Evolutionary conservation across 2,888 invertebrate species (phyloP).

Genomic region (Dicycla oo): DNA sequence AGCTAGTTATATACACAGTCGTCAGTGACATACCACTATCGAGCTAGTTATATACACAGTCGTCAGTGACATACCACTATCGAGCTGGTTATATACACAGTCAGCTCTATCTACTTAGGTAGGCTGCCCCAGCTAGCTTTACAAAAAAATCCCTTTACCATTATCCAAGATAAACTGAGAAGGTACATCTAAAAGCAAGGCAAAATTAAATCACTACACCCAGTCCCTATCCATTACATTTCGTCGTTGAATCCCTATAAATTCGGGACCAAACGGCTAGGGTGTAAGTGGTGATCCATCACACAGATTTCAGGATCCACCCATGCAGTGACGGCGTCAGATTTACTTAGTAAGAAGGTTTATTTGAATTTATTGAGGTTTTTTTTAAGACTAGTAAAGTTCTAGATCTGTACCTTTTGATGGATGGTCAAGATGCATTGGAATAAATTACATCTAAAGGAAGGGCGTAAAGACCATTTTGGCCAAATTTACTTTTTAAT

Average conservation of each 20-base stretch:
- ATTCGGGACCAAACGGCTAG: constrained; percentile 16
- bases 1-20: too few relatives aligned
- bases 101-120: too few relatives aligned
- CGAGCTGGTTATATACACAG: too few relatives aligned
- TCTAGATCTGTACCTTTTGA: not conserved
- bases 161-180: not conserved
- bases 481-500: too few relatives aligned
- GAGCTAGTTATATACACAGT: too few relatives aligned
- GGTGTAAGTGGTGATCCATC: constrained; percentile 39
- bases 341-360: constrained; percentile 36
- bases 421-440: not conserved
- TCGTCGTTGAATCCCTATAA: constrained; percentile 24
- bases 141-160: too few relatives aligned
- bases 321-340: constrained; percentile 30
- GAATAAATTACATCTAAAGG: too few relatives aligned
- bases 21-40: too few relatives aligned
- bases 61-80: too few relatives aligned
- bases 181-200: constrained; percentile 9
- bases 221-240: constrained; percentile 29
- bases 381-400: not conserved
- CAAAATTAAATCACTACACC: constrained; percentile 27
- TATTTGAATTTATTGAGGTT: constrained; percentile 26
- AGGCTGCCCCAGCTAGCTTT: too few relatives aligned
- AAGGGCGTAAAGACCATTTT: too few relatives aligned
- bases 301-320: constrained; percentile 47